Evolutionary conservation across 2,113 vertebrate species (phyloP).

Genomic region (Zonotrichia leucophrys): DNA sequence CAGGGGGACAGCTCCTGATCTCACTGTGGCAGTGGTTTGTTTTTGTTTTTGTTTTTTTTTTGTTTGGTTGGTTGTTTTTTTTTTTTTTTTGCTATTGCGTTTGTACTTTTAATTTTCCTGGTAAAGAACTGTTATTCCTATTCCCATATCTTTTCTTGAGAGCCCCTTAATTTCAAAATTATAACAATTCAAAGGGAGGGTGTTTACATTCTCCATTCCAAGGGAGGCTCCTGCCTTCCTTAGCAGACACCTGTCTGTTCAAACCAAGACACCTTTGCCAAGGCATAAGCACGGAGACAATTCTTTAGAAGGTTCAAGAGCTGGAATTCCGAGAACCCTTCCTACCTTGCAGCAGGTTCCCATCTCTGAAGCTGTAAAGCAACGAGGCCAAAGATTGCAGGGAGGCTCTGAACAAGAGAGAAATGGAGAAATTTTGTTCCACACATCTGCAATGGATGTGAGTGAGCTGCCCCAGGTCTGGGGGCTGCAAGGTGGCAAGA

Average conservation of each 20-base stretch:
- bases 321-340: neutral
- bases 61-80: too few relatives aligned
- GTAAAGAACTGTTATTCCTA: too few relatives aligned
- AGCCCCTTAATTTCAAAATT: neutral
- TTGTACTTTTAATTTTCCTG: too few relatives aligned
- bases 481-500: neutral
- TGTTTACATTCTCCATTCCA: neutral
- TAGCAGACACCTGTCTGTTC: neutral
- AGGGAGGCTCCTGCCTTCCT: neutral
- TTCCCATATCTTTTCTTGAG: too few relatives aligned
- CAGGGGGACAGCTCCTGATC: rapidly evolving
- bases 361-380: neutral
- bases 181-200: neutral
- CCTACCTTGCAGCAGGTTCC: neutral
- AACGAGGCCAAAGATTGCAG: neutral
- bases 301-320: neutral
- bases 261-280: neutral
- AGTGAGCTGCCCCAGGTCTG: neutral
- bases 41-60: too few relatives aligned
- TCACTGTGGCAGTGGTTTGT: too few relatives aligned
- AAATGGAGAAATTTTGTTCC: neutral
- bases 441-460: rapidly evolving
- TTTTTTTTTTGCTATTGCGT: too few relatives aligned
- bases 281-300: neutral
- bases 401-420: neutral